Conservation (phyloP, 2,797 vertebrate species). For the Bovichtus diacanthus region DNA sequence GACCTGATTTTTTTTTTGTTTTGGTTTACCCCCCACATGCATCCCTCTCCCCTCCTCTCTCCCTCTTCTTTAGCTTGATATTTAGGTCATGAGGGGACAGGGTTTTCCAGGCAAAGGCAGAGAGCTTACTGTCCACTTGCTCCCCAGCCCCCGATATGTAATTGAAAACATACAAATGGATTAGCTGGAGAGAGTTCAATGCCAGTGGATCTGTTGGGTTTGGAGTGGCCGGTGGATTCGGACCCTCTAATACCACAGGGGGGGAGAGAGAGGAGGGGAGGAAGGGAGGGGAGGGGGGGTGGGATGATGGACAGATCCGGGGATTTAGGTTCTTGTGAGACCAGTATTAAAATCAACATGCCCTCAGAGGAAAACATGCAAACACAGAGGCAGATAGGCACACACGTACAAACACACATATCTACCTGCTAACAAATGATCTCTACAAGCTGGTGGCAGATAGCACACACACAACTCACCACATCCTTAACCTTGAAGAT, state of each 20-base stretch:
- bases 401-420: background rate
- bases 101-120: conserved; percentile 67
- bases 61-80: conserved; percentile 74
- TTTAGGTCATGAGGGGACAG: conserved; percentile 80
- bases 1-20: conserved; percentile 76
- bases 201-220: conserved; percentile 57
- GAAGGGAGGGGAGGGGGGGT: background rate
- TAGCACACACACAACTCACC: background rate
- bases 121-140: conserved; percentile 74
- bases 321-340: conserved; percentile 71
- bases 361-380: conserved; percentile 48
- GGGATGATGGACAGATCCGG: conserved; percentile 54
- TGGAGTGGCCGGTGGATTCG: conserved; percentile 55
- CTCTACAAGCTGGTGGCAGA: too few species aligned
- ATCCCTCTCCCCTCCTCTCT: background rate
- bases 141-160: conserved; percentile 65
- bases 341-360: conserved; percentile 68
- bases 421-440: background rate
- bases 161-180: conserved; percentile 85
- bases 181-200: conserved; percentile 81
- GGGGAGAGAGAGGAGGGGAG: background rate
- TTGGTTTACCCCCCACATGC: conserved; percentile 45
- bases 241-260: conserved; percentile 58
- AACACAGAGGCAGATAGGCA: conserved; percentile 19
- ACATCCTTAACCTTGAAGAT: background rate